Conservation (phyloP, 2,888 invertebrate genomes). For the Gari tellinella region DNA sequence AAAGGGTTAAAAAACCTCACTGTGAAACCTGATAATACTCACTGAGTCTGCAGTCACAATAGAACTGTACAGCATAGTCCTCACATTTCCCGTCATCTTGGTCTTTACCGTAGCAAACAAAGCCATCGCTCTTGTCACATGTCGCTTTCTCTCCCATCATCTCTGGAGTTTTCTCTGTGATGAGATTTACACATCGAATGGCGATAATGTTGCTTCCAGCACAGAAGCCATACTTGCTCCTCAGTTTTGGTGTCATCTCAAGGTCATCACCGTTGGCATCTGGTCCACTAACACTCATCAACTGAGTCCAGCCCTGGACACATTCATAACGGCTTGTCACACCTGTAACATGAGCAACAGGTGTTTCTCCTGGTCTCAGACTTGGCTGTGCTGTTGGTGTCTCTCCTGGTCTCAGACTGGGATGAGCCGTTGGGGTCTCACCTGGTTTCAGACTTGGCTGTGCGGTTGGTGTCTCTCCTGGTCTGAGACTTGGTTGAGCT, state of each 20-base stretch:
- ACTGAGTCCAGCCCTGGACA: constrained; percentile 70
- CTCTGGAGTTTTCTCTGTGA: constrained; percentile 44
- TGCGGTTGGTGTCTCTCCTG: constrained; percentile 27
- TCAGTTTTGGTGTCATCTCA: constrained; percentile 63
- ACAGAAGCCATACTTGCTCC: constrained; percentile 69
- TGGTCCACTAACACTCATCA: constrained; percentile 67
- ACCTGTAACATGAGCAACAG: constrained; percentile 34
- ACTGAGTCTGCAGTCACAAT: constrained; percentile 85
- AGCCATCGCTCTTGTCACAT: constrained; percentile 88
- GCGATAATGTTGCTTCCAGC: constrained; percentile 61
- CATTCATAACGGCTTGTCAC: constrained; percentile 46
- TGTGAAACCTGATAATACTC: too few relatives aligned
- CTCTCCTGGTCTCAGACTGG: constrained; percentile 37
- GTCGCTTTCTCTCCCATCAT: constrained; percentile 62
- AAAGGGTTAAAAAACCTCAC: too few relatives aligned
- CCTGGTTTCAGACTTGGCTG: constrained; percentile 53
- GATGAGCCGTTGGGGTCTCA: constrained; percentile 27
- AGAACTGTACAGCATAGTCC: constrained; percentile 81
- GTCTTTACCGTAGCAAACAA: constrained; percentile 87
- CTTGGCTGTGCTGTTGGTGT: constrained; percentile 51
- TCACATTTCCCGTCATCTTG: constrained; percentile 72
- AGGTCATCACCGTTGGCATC: constrained; percentile 64
- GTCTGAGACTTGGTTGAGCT: constrained; percentile 23
- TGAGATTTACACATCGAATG: constrained; percentile 58
- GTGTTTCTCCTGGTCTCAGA: constrained; percentile 22